phyloP scores from a whole-genome alignment of 1,140 invertebrate genomes.

The Pseudomyrmex gracilis region DNA sequence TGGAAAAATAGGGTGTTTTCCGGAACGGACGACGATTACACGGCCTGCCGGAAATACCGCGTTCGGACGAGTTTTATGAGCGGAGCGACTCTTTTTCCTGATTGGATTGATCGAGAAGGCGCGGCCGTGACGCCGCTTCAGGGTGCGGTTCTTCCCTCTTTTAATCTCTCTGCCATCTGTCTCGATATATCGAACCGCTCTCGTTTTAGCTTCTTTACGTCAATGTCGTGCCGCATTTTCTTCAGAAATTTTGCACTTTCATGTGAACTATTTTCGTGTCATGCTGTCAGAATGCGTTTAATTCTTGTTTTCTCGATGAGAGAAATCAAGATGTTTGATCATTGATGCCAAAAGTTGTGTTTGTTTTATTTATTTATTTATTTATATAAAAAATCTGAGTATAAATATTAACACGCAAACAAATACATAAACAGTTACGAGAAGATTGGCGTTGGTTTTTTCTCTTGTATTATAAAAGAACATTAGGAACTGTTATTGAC shows the following conservation, averaged over 20 bases:
- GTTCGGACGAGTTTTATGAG: conserved; percentile 39
- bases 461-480: background rate
- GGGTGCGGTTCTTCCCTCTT: conserved; percentile 45
- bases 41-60: background rate
- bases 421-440: background rate
- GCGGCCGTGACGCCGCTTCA: conserved; percentile 24
- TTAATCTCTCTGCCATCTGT: conserved; percentile 30
- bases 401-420: too few relatives aligned
- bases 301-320: background rate
- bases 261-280: background rate
- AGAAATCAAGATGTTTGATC: too few relatives aligned
- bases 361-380: too few relatives aligned
- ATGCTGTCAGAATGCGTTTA: background rate
- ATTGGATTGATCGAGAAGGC: conserved; percentile 57
- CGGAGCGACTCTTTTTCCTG: conserved; percentile 37
- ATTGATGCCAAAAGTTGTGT: too few relatives aligned
- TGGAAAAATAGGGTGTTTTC: conserved; percentile 4
- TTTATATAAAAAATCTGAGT: too few relatives aligned
- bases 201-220: conserved; percentile 8
- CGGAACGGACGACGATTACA: conserved; percentile 32
- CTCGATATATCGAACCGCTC: conserved; percentile 18
- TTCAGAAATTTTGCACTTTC: background rate
- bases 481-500: background rate
- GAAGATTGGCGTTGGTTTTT: background rate
- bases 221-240: background rate